These are phyloP conservation scores for Megaceryle maxima DNA, from an alignment of 2,113 vertebrate species.

Conservation along the genomic window DNA sequence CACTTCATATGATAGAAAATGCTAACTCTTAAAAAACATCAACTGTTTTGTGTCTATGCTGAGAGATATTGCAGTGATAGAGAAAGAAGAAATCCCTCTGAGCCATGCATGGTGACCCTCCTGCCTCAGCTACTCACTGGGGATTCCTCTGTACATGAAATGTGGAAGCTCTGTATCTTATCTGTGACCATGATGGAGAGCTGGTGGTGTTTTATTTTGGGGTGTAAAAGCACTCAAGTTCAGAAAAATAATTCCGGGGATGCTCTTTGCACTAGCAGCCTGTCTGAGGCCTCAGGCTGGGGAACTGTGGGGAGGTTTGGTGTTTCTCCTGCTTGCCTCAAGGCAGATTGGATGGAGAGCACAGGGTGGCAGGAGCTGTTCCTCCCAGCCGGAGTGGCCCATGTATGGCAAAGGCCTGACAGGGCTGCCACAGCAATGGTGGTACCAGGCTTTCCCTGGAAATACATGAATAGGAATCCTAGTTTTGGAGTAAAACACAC, in stretches of 20 bases:
- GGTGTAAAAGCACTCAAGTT: neutral
- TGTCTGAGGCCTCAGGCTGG: neutral
- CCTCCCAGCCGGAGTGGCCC: rapidly evolving
- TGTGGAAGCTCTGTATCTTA: neutral
- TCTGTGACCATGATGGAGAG: neutral
- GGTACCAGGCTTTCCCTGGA: neutral
- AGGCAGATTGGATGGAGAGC: neutral
- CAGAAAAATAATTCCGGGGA: neutral
- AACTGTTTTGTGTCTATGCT: neutral
- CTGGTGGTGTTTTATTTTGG: neutral
- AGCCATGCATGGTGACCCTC: neutral
- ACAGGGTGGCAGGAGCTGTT: neutral
- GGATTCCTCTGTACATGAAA: neutral
- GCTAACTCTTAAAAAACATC: neutral
- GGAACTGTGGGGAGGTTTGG: neutral
- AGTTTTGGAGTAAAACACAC: neutral
- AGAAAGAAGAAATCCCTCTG: neutral
- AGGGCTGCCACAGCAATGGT: neutral
- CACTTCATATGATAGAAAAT: neutral
- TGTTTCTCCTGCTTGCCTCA: neutral
- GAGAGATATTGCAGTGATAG: neutral
- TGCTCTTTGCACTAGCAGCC: neutral
- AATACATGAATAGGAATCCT: neutral
- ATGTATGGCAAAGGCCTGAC: rapidly evolving
- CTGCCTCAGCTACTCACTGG: neutral